Evolutionary conservation across 2,888 invertebrate genomes (phyloP).

Genomic region (Cryptus armator): DNA sequence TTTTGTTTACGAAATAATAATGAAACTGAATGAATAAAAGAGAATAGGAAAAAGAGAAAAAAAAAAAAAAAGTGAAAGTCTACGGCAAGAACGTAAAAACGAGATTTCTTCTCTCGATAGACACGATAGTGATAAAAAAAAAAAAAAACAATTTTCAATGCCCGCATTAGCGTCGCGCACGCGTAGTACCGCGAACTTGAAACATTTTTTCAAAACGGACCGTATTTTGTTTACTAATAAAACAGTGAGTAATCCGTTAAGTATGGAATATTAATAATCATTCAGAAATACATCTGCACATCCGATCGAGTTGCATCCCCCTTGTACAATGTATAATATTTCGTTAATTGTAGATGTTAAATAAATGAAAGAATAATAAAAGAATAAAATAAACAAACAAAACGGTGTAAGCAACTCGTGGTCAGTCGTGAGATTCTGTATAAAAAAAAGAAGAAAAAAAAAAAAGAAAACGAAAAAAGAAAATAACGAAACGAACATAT

Average conservation of each 20-base stretch:
- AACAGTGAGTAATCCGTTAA: constrained; percentile 55
- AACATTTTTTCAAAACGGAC: constrained; percentile 40
- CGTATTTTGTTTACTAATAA: constrained; percentile 47
- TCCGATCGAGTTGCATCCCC: constrained; percentile 76
- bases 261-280: constrained; percentile 45
- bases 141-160: constrained; percentile 4
- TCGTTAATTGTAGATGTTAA: constrained; percentile 81
- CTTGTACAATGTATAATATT: constrained; percentile 84
- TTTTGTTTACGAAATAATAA: constrained; percentile 17
- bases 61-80: constrained; percentile 21
- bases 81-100: constrained; percentile 24
- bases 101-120: constrained; percentile 24
- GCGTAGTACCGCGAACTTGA: constrained; percentile 24
- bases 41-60: constrained; percentile 19
- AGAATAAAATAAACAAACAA: constrained; percentile 76
- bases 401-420: constrained; percentile 62
- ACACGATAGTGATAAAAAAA: constrained; percentile 30
- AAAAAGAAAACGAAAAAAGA: constrained; percentile 47
- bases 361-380: constrained; percentile 74
- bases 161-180: constrained; percentile 22
- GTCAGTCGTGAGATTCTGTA: constrained; percentile 63
- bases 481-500: constrained; percentile 59
- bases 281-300: constrained; percentile 61
- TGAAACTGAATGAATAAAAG: background rate
- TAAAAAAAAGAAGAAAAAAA: constrained; percentile 50